A percentile compares a stretch with the other conserved stretches of the same genome.
phyloP scores from a whole-genome alignment of 1,140 invertebrate genomes.

The Drosophila lacertosa region DNA sequence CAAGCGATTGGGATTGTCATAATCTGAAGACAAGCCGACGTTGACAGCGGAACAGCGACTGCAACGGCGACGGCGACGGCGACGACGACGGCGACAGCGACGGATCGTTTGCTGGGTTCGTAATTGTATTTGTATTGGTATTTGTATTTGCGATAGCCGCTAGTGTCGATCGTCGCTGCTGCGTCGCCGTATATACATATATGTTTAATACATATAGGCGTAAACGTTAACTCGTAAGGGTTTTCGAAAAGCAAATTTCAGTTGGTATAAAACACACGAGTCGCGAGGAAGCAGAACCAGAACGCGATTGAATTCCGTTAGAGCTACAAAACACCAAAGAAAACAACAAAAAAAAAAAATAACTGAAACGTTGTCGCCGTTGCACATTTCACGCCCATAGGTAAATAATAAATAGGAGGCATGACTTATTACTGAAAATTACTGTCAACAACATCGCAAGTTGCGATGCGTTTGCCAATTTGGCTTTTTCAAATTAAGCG shows the following conservation, averaged over 20 bases:
- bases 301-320: conserved; percentile 51
- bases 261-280: conserved; percentile 71
- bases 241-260: conserved; percentile 78
- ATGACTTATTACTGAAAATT: conserved; percentile 45
- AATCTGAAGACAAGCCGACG: conserved; percentile 9
- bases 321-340: conserved; percentile 32
- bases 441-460: conserved; percentile 32
- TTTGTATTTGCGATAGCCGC: conserved; percentile 42
- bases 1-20: conserved; percentile 10
- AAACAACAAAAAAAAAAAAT: conserved; percentile 4
- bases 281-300: conserved; percentile 68
- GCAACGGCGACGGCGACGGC: background rate
- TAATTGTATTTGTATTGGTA: conserved; percentile 28
- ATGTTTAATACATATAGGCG: conserved; percentile 40
- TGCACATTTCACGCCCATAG: conserved; percentile 37
- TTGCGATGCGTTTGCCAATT: conserved; percentile 6
- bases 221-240: conserved; percentile 80
- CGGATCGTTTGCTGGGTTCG: conserved; percentile 22
- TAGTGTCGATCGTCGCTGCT: conserved; percentile 32
- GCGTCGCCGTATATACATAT: conserved; percentile 2
- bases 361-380: conserved; percentile 25
- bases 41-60: conserved; percentile 4
- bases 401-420: conserved; percentile 48
- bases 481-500: conserved; percentile 5
- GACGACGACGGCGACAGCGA: conserved; percentile 8